Evolutionary conservation across 1,140 invertebrate genomes (phyloP), one percentile per base, ranked within the genome.

Genomic region (Wiebesia pumilae): DNA sequence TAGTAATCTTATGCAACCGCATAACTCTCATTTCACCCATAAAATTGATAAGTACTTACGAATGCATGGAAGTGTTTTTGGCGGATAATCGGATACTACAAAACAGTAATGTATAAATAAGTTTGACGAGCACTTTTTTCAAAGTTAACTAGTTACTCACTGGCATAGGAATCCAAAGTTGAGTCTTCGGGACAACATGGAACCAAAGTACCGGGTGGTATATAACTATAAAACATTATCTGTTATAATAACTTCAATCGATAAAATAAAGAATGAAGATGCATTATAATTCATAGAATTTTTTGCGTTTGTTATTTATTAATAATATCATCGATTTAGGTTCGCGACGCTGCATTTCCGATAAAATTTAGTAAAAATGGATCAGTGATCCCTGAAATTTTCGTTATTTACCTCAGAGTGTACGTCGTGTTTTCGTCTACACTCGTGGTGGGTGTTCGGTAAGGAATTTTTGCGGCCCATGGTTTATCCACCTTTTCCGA

Each of bases 391-490:
- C 30, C n/a, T n/a, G n/a, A n/a, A 47, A 71, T 38, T 38, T 40
- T 3, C 40, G 16, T 24, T 10, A n/a, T 43, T 19, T 35, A 93
- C 93, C 93, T 94, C 40, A 89, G 73, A 75, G 90, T 90, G 54
- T 94, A 93, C 0, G 91, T 93, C 0, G 93, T 94, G 88, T 91
- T 89, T n/a, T 92, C 91, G 30, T 92, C 91, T 78, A 93, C 88
- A 10, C 89, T 62, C 33, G 65, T 88, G 21, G 88, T 83, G 9
- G 92, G 91, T 67, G 81, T 88, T 58, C 89, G 82, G 87, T 92
- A 93, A 12, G 78, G 6, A 12, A 24, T 4, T 27, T 84, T 89
- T 12, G 77, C 81, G 12, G 84, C 84, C 90, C 90, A 92, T 24
- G 90, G 87, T 83, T 90, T 93, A 21, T 90, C 87, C 12, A 89